Conservation (phyloP, 2,888 invertebrate species). For the Dioctria rufipes region DNA sequence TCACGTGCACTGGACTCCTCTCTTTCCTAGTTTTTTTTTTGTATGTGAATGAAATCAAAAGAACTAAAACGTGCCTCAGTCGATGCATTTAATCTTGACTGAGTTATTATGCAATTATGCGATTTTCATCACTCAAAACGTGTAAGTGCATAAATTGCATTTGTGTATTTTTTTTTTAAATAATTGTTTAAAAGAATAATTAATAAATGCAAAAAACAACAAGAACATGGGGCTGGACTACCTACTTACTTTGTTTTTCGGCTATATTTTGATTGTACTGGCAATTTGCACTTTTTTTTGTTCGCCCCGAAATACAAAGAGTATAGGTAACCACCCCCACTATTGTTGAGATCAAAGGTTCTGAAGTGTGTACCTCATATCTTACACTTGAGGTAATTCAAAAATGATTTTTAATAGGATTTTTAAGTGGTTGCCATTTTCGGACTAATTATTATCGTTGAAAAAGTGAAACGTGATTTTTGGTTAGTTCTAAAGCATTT, state of each 20-base stretch:
- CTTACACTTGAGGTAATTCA: slow-evolving; percentile 51
- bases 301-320: slow-evolving; percentile 9
- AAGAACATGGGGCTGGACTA: background rate
- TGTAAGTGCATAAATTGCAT: slow-evolving; percentile 48
- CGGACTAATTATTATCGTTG: slow-evolving; percentile 32
- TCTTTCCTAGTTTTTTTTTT: slow-evolving; percentile 2
- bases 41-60: background rate
- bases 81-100: background rate
- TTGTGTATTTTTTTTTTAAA: slow-evolving; percentile 27
- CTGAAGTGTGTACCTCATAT: slow-evolving; percentile 44
- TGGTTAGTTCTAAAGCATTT: too few species aligned
- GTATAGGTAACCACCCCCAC: slow-evolving; percentile 39
- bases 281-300: slow-evolving; percentile 37
- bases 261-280: slow-evolving; percentile 10
- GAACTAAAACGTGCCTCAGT: slow-evolving; percentile 35
- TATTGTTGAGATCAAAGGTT: slow-evolving; percentile 49
- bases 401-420: slow-evolving; percentile 22
- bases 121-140: slow-evolving; percentile 31
- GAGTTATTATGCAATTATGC: slow-evolving; percentile 45
- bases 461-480: too few species aligned
- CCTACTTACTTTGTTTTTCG: slow-evolving; percentile 28
- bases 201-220: slow-evolving; percentile 19
- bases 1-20: slow-evolving; percentile 41
- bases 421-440: slow-evolving; percentile 1
- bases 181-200: slow-evolving; percentile 10